phyloP scores from a whole-genome alignment of 2,113 vertebrate genomes.

The Spea multiplicata region DNA sequence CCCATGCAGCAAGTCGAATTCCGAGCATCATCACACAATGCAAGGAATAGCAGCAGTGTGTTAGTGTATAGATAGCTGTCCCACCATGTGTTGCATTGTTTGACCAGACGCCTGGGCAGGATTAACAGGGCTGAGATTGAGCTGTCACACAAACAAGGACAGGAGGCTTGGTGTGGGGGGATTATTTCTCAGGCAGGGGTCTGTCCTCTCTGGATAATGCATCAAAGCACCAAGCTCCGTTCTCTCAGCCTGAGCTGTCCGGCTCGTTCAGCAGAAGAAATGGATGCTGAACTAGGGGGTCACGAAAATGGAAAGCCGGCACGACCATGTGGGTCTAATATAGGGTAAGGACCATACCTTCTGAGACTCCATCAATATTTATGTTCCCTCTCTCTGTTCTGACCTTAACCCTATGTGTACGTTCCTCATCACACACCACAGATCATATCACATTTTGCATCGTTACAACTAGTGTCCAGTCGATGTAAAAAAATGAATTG shows the following conservation, averaged over 20 bases:
- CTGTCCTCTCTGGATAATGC: slow-evolving; percentile 37
- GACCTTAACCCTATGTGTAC: slow-evolving; percentile 13
- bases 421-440: not conserved
- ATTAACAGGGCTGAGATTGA: slow-evolving; percentile 42
- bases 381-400: slow-evolving; percentile 4
- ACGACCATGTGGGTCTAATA: slow-evolving; percentile 41
- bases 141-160: slow-evolving; percentile 43
- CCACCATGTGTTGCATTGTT: slow-evolving; percentile 22
- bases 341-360: slow-evolving; percentile 33
- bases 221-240: slow-evolving; percentile 47
- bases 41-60: slow-evolving; percentile 28
- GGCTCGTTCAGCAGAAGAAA: slow-evolving; percentile 28
- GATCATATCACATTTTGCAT: not conserved
- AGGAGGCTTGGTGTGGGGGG: slow-evolving; percentile 40
- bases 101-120: slow-evolving; percentile 39
- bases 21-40: slow-evolving; percentile 24
- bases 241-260: slow-evolving; percentile 46
- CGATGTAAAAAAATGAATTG: not conserved
- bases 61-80: slow-evolving; percentile 20
- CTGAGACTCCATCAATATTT: slow-evolving; percentile 4
- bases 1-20: slow-evolving; percentile 45
- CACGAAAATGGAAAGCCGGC: slow-evolving; percentile 38
- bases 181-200: slow-evolving; percentile 33
- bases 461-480: not conserved
- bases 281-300: slow-evolving; percentile 43